These are phyloP conservation scores for Lamellibrachia columna DNA, from an alignment of 2,888 invertebrate species.

Conservation along the genomic window DNA sequence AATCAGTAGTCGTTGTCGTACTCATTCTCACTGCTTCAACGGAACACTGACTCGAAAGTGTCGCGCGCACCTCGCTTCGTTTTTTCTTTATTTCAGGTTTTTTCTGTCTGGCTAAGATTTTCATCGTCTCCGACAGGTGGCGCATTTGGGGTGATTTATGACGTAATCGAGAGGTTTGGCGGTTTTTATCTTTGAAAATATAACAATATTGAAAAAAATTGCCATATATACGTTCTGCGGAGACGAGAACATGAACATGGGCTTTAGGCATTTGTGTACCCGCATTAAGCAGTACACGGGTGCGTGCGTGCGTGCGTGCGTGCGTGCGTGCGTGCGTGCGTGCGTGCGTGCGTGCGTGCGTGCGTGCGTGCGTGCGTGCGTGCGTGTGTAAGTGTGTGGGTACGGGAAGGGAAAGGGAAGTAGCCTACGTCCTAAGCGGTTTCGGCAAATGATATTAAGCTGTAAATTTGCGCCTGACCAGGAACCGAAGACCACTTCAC, in stretches of 20 bases:
- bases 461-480: neutral
- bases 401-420: neutral
- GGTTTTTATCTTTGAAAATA: neutral
- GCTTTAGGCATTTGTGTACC: neutral
- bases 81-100: neutral
- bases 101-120: neutral
- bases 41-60: neutral
- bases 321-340: neutral
- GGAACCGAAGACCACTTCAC: neutral
- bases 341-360: constrained; percentile 14
- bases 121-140: neutral
- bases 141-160: neutral
- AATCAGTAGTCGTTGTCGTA: neutral
- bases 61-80: neutral
- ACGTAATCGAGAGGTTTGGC: neutral
- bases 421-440: neutral
- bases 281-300: neutral
- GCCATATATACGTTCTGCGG: neutral
- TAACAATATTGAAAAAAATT: neutral
- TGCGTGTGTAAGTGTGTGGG: constrained; percentile 20
- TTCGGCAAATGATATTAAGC: neutral
- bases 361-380: constrained; percentile 13
- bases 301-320: neutral
- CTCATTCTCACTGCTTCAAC: neutral
- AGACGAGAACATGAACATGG: neutral